Conservation (phyloP, 2,888 invertebrate genomes). For the Calephelis perditalis region DNA sequence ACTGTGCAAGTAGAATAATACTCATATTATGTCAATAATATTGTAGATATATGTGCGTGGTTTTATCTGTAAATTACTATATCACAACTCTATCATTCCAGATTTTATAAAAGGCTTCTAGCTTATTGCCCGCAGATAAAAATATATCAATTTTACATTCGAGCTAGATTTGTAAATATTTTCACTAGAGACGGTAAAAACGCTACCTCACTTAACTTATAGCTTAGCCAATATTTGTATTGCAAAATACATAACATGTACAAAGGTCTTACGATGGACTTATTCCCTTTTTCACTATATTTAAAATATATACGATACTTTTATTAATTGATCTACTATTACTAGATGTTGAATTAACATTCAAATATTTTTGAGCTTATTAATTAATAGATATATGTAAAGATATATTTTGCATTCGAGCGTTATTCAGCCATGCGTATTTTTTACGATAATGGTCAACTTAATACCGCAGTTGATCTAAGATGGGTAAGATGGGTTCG, state of each 20-base stretch:
- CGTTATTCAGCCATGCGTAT: no score
- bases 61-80: constrained; percentile 48
- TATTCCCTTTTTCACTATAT: no score
- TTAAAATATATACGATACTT: no score
- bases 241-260: constrained; percentile 31
- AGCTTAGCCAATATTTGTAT: constrained; percentile 64
- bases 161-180: constrained; percentile 69
- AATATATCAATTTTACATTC: constrained; percentile 64
- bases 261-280: constrained; percentile 1
- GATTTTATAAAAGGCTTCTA: constrained; percentile 26
- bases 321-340: no score
- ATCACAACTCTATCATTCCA: constrained; percentile 43
- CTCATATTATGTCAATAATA: constrained; percentile 57
- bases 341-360: no score
- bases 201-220: constrained; percentile 75
- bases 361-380: no score
- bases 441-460: no score
- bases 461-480: no score
- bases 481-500: no score
- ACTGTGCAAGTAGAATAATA: constrained; percentile 69
- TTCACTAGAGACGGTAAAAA: constrained; percentile 74
- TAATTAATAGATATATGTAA: no score
- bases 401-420: no score
- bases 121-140: constrained; percentile 37
- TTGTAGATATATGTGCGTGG: constrained; percentile 45